A percentile compares a stretch with the other conserved stretches of the same genome.
Conservation (phyloP, 1,140 invertebrate species). For the Papilio helenus region DNA sequence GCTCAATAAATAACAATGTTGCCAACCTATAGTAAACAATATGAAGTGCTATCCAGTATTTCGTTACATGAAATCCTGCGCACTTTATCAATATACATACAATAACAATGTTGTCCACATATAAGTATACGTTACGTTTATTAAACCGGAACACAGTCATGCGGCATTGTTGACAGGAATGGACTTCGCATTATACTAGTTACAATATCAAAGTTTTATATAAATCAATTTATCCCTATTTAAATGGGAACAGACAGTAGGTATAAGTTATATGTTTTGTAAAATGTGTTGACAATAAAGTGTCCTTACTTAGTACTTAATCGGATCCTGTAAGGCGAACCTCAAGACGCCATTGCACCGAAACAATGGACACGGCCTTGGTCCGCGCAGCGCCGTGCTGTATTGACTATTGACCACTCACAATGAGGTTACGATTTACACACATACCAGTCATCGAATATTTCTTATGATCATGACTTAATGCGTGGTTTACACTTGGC, state of each 20-base stretch:
- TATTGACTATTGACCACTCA: constrained; percentile 40
- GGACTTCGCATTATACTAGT: not conserved
- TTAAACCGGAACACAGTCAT: not conserved
- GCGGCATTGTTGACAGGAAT: not conserved
- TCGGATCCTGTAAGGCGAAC: not conserved
- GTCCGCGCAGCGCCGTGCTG: constrained; percentile 20
- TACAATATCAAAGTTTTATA: not conserved
- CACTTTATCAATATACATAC: not conserved
- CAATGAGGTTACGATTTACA: constrained; percentile 32
- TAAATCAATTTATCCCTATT: not conserved
- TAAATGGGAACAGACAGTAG: too few relatives aligned
- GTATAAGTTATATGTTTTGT: not conserved
- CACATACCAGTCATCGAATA: not conserved
- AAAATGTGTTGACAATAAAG: not conserved
- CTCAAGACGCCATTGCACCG: constrained; percentile 38
- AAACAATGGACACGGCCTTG: constrained; percentile 42
- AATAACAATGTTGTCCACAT: not conserved
- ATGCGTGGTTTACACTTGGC: constrained; percentile 10
- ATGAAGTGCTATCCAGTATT: not conserved
- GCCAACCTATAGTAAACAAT: not conserved
- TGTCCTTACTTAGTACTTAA: not conserved
- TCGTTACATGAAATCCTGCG: not conserved
- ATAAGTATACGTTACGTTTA: not conserved
- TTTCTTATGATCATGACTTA: not conserved
- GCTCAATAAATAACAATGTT: not conserved